Evolutionary conservation across 1,140 invertebrate genomes (phyloP).

Genomic region (Gyrodactylus salaris): DNA sequence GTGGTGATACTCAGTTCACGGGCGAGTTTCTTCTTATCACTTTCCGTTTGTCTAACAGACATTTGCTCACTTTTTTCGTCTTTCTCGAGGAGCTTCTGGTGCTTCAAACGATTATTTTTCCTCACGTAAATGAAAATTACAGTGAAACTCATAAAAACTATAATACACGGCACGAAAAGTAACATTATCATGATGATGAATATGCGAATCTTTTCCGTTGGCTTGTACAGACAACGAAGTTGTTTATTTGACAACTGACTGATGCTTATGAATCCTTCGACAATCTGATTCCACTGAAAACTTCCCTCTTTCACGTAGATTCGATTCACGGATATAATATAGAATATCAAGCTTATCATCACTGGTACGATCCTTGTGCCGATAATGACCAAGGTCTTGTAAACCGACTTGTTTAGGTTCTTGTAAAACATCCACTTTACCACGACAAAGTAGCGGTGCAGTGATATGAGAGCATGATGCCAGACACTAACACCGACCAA

Average conservation of each 20-base stretch:
- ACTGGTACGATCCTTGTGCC: constrained; percentile 15
- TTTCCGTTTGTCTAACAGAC: constrained; percentile 5
- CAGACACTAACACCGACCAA: constrained; percentile 17
- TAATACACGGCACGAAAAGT: constrained; percentile 16
- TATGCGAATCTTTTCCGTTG: constrained; percentile 12
- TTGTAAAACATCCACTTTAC: constrained; percentile 17
- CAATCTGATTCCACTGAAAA: background rate
- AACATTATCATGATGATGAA: constrained; percentile 15
- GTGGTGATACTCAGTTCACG: constrained; percentile 20
- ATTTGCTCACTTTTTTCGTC: constrained; percentile 13
- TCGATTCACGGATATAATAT: background rate
- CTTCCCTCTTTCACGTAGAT: background rate
- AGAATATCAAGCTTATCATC: background rate
- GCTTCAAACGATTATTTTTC: constrained; percentile 7
- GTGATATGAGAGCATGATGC: constrained; percentile 18
- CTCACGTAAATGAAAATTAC: constrained; percentile 18
- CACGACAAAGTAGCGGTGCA: constrained; percentile 18
- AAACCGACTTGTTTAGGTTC: constrained; percentile 16
- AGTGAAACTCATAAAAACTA: constrained; percentile 17
- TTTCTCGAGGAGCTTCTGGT: constrained; percentile 9
- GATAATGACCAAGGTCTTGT: constrained; percentile 15
- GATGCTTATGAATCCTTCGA: background rate
- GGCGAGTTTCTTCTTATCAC: constrained; percentile 9
- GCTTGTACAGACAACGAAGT: constrained; percentile 1
- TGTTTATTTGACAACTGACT: background rate